Base-by-base conservation (phyloP, 2,888 invertebrate species). In the Cataglyphis livida region DNA sequence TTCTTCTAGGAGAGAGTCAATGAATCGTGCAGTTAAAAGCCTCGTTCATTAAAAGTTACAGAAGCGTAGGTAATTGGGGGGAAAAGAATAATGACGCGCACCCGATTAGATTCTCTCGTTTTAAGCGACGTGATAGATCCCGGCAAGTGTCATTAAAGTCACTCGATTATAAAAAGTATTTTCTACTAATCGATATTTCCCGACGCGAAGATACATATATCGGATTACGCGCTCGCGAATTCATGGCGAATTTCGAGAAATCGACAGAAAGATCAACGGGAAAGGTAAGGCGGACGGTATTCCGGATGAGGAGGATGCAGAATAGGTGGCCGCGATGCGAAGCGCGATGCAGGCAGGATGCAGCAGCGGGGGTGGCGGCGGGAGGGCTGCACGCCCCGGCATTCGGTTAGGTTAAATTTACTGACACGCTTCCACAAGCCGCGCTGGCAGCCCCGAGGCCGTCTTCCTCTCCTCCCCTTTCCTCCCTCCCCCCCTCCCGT, bases 351-450 rank as follows among this genome's bases (percentile, higher is more conserved):
- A 68, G 66, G 79, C 12, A 70, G 84, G 81, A 57, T 65, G 83
- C 32, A 21, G 51, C 3, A 25, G 32, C 28, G n/a, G 44, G 41
- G 28, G 59, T 59, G 48, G 15, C 32, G 25, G 41, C 38, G 18
- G 44, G 28, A 25, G 57, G 73, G 76, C 51, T 70, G 84, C 74
- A 84, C 86, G 87, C 84, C 83, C 82, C 84, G 87, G 88, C 88
- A 91, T 90, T 90, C 90, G 90, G 90, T 90, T 90, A 89, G 91
- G 89, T 91, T 90, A 90, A 90, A 91, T 90, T 90, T 90, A 90
- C 90, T 90, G 90, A 91, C 91, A 91, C 90, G 91, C 90, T 91
- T 91, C 88, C 89, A 76, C 75, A 91, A 88, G 84, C 88, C 88
- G 85, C 85, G 70, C 89, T 90, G 91, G 84, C 90, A 91, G 86